phyloP scores from a whole-genome alignment of 2,797 vertebrate species.

The Ciconia nigra region DNA sequence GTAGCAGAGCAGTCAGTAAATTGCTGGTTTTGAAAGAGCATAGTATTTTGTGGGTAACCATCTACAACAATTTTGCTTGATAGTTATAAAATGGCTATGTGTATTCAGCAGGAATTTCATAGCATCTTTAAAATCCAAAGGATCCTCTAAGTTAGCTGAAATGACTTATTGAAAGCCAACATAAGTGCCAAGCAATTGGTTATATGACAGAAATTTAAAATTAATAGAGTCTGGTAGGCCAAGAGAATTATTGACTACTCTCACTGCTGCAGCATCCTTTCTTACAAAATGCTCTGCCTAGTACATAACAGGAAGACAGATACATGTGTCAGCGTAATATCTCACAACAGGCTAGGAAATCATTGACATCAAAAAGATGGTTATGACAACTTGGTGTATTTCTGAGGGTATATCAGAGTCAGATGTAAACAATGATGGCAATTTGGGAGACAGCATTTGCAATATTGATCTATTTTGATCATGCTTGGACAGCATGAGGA shows the following conservation, averaged over 20 bases:
- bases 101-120: background rate
- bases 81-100: background rate
- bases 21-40: background rate
- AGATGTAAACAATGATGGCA: background rate
- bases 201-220: constrained; percentile 6
- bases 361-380: background rate
- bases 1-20: background rate
- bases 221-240: background rate
- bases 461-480: background rate
- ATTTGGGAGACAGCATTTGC: background rate
- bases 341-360: constrained; percentile 3
- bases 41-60: constrained; percentile 9
- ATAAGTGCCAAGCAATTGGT: background rate
- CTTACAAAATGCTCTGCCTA: background rate
- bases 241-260: background rate
- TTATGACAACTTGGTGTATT: background rate
- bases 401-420: background rate
- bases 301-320: background rate
- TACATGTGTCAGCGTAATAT: background rate
- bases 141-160: background rate
- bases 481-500: background rate
- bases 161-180: background rate
- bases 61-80: background rate
- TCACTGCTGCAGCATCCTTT: background rate
- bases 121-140: background rate